phyloP scores from a whole-genome alignment of 2,797 vertebrate genomes.

The Tarsius wallacei region DNA sequence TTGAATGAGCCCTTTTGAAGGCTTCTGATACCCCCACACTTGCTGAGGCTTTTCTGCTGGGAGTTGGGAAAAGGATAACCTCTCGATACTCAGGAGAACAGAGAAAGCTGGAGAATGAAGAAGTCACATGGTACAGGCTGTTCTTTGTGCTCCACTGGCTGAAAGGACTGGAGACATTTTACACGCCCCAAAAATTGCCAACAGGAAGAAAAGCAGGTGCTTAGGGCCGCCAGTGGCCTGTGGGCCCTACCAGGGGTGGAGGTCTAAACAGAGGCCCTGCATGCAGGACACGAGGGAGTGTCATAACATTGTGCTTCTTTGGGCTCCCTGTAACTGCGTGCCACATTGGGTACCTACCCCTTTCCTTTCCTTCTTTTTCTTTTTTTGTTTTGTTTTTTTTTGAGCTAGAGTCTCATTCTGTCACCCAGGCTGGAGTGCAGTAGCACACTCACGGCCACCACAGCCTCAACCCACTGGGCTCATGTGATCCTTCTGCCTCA shows the following conservation, averaged over 20 bases:
- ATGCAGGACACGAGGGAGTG: neutral
- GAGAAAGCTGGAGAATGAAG: slow-evolving; percentile 26
- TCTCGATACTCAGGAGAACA: neutral
- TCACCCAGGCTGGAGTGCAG: too few relatives aligned
- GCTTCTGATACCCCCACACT: neutral
- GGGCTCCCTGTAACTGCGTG: neutral
- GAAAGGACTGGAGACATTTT: neutral
- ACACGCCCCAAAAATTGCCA: neutral
- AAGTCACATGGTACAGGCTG: neutral
- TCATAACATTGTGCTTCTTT: neutral
- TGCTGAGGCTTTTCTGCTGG: neutral
- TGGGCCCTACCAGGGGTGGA: neutral
- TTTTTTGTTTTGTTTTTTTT: too few relatives aligned
- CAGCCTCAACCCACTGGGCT: too few relatives aligned
- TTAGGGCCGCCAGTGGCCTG: neutral
- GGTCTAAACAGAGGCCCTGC: neutral
- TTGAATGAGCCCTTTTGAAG: neutral
- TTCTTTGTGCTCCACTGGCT: neutral
- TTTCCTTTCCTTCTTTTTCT: too few relatives aligned
- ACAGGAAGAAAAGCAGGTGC: neutral
- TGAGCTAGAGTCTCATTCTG: too few relatives aligned
- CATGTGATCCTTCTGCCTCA: too few relatives aligned
- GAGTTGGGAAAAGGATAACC: neutral
- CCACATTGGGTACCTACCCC: neutral
- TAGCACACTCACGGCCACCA: too few relatives aligned